Evolutionary conservation across 2,888 invertebrate species (phyloP).

Genomic region (Seira musarum): DNA sequence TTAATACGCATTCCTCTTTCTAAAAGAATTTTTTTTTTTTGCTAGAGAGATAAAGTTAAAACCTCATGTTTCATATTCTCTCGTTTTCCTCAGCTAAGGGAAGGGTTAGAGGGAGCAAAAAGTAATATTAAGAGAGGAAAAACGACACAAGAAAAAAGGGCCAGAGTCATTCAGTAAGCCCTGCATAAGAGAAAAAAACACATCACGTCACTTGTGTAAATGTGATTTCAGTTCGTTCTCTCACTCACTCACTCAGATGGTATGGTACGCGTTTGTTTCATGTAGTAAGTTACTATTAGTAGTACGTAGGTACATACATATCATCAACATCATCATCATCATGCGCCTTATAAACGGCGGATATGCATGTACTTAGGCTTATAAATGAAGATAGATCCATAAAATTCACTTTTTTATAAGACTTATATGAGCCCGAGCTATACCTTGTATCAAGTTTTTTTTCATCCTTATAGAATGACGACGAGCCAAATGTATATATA

Average conservation of each 20-base stretch:
- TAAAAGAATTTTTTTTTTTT: too few relatives aligned
- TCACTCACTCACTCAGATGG: slow-evolving; percentile 24
- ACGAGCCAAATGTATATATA: too few relatives aligned
- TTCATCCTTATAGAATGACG: neutral
- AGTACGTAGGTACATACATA: slow-evolving; percentile 18
- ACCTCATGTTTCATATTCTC: slow-evolving; percentile 56
- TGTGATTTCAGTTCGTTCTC: slow-evolving; percentile 18
- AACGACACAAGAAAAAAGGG: slow-evolving; percentile 36
- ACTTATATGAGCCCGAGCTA: neutral
- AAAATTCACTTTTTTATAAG: too few relatives aligned
- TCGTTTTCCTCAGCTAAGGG: slow-evolving; percentile 45
- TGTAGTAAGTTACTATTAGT: neutral
- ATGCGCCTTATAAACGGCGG: too few relatives aligned
- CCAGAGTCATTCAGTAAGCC: slow-evolving; percentile 43
- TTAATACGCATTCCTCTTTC: too few relatives aligned
- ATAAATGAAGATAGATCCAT: too few relatives aligned
- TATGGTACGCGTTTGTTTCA: slow-evolving; percentile 13
- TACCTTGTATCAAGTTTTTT: slow-evolving; percentile 32
- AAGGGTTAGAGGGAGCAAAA: slow-evolving; percentile 55
- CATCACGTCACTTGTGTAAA: slow-evolving; percentile 47
- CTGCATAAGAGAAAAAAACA: slow-evolving; percentile 41
- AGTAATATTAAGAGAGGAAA: neutral
- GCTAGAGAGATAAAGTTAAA: slow-evolving; percentile 31
- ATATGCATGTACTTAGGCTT: too few relatives aligned
- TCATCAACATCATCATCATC: neutral